Conservation (phyloP, 2,888 invertebrate species). For the Amitus sp. region DNA sequence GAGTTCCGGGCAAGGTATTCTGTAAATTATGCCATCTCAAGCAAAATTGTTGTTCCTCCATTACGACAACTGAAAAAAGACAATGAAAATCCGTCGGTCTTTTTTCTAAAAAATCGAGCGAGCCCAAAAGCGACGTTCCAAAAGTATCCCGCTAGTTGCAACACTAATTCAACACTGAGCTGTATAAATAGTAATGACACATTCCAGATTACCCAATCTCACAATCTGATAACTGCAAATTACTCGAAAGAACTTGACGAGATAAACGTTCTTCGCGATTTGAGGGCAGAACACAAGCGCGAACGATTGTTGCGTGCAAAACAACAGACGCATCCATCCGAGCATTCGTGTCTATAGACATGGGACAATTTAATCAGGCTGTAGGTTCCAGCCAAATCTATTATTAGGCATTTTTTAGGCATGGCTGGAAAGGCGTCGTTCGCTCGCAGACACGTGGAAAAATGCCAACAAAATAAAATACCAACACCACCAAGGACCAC, state of each 20-base stretch:
- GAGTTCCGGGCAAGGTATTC: constrained; percentile 80
- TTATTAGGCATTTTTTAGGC: constrained; percentile 65
- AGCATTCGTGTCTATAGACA: constrained; percentile 47
- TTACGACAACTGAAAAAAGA: constrained; percentile 57
- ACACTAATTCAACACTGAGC: not conserved
- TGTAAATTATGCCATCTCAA: constrained; percentile 85
- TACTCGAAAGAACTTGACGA: not conserved
- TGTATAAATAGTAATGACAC: not conserved
- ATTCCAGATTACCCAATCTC: constrained; percentile 1
- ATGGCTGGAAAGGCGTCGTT: constrained; percentile 57
- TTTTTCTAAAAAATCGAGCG: constrained; percentile 5
- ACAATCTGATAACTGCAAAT: constrained; percentile 2
- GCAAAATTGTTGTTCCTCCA: constrained; percentile 80
- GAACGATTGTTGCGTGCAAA: constrained; percentile 34
- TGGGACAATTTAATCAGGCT: constrained; percentile 63
- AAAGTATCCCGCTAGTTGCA: not conserved
- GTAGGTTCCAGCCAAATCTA: constrained; percentile 67
- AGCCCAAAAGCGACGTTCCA: not conserved
- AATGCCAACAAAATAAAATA: constrained; percentile 33
- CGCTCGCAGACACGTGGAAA: constrained; percentile 36
- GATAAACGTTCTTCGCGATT: not conserved
- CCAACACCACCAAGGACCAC: constrained; percentile 9
- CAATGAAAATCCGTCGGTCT: too few species aligned
- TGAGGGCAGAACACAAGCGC: constrained; percentile 8
- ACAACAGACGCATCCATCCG: constrained; percentile 44